Base-by-base conservation (phyloP, 35 echinoderm and acorn worm species). In the Strongylocentrotus purpuratus region DNA sequence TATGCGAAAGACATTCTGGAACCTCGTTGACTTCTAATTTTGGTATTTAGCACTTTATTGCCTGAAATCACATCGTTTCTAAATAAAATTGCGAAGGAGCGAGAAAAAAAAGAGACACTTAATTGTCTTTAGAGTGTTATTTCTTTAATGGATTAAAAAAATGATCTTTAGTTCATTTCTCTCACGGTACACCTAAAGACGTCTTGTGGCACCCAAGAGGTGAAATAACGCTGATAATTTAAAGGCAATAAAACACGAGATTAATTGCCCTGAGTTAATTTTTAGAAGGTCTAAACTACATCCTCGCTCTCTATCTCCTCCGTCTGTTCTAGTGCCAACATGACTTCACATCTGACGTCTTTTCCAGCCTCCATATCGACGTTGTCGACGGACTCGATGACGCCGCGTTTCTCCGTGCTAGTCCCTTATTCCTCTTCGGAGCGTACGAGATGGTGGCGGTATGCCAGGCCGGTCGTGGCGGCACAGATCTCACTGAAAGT, bases 361-460 rank as follows among this genome's bases (percentile, higher is more conserved):
- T 95, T 47, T 47, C 18, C 0, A 95, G 93, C 85, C 61, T 98
- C 31, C 88, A 60, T 9, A 50, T 88, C 18, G 47, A 97, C 52
- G 17, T 31, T 7, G 7, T 33, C 6, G 28, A 86, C 11, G 97
- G 97, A 18, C 86, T 98, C 22, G 61, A 90, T 18, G 96, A 95
- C 12, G 87, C 95, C 13, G 47, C 88, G 18, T 98, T 98, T 48
- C 31, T 55, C 15, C 92, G 86, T 12, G 94, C 94, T 10, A 95
- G 94, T 47, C 46, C 94, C 2, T 31, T 98, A 4, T 59, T 98
- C 92, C 50, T 98, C 4, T 95, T 92, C 78, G 88, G 93, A 25
- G 31, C 95, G 7, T 85, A 48, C 93, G 48, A 95, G 61, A 85
- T 96, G n/a, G 96, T 94, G 2, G 22, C 94, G 9, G 31, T 95